These are phyloP conservation scores for Copidosoma floridanum DNA, from an alignment of 1,140 invertebrate genomes.

Conservation along the genomic window DNA sequence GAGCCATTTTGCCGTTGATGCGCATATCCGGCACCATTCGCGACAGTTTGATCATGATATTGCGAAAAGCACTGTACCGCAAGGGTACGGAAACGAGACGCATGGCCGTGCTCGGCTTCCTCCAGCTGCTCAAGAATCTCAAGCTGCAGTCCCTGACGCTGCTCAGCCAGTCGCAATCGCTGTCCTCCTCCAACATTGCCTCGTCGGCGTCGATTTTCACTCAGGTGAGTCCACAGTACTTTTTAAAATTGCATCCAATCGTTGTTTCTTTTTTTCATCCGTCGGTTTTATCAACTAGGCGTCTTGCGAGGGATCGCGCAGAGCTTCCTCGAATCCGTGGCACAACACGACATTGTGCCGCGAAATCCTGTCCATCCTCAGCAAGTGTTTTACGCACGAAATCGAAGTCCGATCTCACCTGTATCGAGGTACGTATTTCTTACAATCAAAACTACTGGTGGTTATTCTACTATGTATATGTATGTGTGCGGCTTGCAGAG, in stretches of 20 bases:
- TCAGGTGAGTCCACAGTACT: constrained; percentile 36
- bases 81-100: constrained; percentile 54
- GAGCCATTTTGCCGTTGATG: constrained; percentile 56
- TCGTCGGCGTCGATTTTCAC: constrained; percentile 48
- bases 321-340: constrained; percentile 35
- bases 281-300: constrained; percentile 35
- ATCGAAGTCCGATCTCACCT: constrained; percentile 58
- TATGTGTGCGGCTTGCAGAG: constrained; percentile 12
- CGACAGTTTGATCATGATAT: constrained; percentile 58
- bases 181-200: constrained; percentile 30
- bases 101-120: constrained; percentile 60
- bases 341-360: constrained; percentile 60
- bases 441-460: too few relatives aligned
- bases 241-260: background rate
- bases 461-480: background rate
- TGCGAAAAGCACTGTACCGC: constrained; percentile 60
- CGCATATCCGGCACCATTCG: constrained; percentile 51
- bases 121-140: constrained; percentile 57
- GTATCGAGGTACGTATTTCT: constrained; percentile 55
- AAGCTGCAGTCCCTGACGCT: constrained; percentile 51
- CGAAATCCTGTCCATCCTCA: constrained; percentile 62
- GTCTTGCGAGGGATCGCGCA: constrained; percentile 40
- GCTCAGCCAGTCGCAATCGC: constrained; percentile 52
- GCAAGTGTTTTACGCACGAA: constrained; percentile 62
- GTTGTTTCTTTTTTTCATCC: background rate